These are phyloP conservation scores for Microctenopoma lineatum DNA, from an alignment of 2,797 vertebrate species.

Conservation along the genomic window DNA sequence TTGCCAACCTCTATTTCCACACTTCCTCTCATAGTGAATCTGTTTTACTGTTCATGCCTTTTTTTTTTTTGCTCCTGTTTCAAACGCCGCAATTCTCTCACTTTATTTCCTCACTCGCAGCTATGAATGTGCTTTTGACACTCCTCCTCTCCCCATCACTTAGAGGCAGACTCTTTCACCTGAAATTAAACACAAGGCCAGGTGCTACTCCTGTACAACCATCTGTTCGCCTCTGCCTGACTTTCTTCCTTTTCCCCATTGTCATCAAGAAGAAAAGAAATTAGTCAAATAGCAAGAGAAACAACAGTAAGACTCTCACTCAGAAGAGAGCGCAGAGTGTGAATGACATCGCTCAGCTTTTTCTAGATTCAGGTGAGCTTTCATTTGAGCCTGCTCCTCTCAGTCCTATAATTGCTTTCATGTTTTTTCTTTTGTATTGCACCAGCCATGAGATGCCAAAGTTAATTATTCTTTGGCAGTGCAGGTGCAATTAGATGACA, in stretches of 20 bases:
- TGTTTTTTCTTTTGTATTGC: constrained; percentile 78
- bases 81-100: constrained; percentile 25
- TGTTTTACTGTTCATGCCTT: constrained; percentile 27
- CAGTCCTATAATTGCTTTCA: constrained; percentile 74
- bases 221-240: constrained; percentile 77
- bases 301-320: constrained; percentile 39
- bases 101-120: constrained; percentile 39
- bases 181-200: constrained; percentile 85
- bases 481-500: constrained; percentile 86
- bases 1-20: constrained; percentile 48
- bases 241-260: constrained; percentile 50
- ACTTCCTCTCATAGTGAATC: constrained; percentile 39
- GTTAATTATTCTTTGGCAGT: constrained; percentile 82
- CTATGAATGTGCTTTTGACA: constrained; percentile 60
- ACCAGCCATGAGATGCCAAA: constrained; percentile 74
- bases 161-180: constrained; percentile 76
- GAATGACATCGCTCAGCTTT: constrained; percentile 74
- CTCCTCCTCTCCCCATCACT: constrained; percentile 51
- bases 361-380: constrained; percentile 71
- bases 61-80: background rate
- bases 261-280: constrained; percentile 28
- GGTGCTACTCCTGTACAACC: constrained; percentile 79
- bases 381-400: constrained; percentile 51
- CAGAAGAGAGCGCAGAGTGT: constrained; percentile 37
- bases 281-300: constrained; percentile 18